A percentile compares a stretch with the other conserved stretches of the same genome.
These are phyloP conservation scores for Vespertilio murinus DNA, from an alignment of 2,797 vertebrate species.

Conservation along the genomic window DNA sequence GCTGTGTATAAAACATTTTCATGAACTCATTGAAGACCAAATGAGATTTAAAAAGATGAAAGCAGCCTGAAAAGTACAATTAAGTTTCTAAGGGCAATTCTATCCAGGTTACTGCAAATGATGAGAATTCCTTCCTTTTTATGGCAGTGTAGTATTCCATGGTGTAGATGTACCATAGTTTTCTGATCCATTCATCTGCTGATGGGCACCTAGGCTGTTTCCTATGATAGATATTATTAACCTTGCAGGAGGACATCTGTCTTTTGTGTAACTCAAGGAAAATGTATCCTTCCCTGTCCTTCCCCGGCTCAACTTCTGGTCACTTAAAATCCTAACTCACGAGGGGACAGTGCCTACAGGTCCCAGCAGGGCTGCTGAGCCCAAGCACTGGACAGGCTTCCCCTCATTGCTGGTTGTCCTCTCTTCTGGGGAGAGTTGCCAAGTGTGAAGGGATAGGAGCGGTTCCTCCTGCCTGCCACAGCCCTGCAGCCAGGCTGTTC, in stretches of 20 bases:
- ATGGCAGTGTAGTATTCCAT: too few relatives aligned
- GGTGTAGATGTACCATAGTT: too few relatives aligned
- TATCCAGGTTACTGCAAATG: too few relatives aligned
- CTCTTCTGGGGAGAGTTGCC: neutral
- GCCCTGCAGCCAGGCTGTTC: too few relatives aligned
- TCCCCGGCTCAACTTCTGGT: neutral
- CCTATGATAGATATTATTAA: neutral
- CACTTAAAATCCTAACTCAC: neutral
- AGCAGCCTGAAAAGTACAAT: neutral
- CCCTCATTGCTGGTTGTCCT: too few relatives aligned
- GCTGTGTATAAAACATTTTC: neutral
- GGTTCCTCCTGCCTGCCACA: neutral
- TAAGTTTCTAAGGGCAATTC: neutral
- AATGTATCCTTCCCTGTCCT: neutral
- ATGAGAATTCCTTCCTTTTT: too few relatives aligned
- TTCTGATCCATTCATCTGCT: too few relatives aligned
- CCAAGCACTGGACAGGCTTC: too few relatives aligned
- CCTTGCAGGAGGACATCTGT: neutral
- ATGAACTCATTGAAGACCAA: neutral
- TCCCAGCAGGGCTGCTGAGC: neutral
- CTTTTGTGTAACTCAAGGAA: neutral
- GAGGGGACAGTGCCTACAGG: fast-evolving
- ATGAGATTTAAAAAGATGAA: conserved; percentile 32
- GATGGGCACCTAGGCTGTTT: too few relatives aligned
- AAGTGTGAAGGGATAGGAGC: neutral